These are phyloP conservation scores for Criorhina ranunculi DNA, from an alignment of 2,888 invertebrate species.

Conservation along the genomic window DNA sequence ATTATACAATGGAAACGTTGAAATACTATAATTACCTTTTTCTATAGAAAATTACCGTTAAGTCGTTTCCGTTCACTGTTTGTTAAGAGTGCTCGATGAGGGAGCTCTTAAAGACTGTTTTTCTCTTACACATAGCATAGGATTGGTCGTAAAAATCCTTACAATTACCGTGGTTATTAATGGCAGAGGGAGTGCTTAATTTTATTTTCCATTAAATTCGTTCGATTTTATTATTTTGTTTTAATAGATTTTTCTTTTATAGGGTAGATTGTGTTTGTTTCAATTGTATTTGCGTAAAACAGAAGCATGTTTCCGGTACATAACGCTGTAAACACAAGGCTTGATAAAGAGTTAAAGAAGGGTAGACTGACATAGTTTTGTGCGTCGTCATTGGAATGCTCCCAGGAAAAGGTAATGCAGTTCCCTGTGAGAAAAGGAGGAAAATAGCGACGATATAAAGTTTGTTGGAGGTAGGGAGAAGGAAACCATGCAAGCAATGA, in stretches of 20 bases:
- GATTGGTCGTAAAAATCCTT: constrained; percentile 26
- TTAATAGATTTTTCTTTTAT: constrained; percentile 29
- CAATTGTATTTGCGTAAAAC: too few relatives aligned
- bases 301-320: too few relatives aligned
- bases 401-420: too few relatives aligned
- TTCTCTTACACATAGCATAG: constrained; percentile 2
- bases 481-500: too few relatives aligned
- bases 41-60: not conserved
- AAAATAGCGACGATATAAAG: too few relatives aligned
- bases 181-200: constrained; percentile 25
- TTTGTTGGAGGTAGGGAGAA: too few relatives aligned
- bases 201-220: constrained; percentile 21
- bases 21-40: not conserved
- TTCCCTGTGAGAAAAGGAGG: too few relatives aligned
- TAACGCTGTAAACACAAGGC: too few relatives aligned
- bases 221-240: constrained; percentile 9
- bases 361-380: too few relatives aligned
- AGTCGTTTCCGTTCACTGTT: not conserved
- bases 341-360: too few relatives aligned
- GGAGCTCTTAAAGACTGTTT: not conserved
- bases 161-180: constrained; percentile 29
- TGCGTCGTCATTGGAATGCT: too few relatives aligned
- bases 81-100: not conserved
- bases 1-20: not conserved
- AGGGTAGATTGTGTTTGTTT: constrained; percentile 17